These are phyloP conservation scores for Poecilia gillii DNA, from an alignment of 2,797 vertebrate genomes.

Conservation along the genomic window DNA sequence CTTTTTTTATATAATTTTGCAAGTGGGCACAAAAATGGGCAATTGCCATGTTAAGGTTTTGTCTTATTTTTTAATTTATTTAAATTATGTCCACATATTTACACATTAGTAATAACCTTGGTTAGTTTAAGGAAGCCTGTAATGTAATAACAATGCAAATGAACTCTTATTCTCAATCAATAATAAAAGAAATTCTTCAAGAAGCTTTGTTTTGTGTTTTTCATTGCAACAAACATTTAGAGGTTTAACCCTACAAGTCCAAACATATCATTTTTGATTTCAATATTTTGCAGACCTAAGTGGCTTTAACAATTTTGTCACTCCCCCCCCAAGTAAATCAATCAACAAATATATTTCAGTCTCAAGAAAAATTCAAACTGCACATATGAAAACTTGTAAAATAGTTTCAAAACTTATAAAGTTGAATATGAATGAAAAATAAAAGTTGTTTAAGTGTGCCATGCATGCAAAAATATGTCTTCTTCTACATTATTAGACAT, in stretches of 20 bases:
- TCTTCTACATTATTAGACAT: not conserved
- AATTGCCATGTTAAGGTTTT: slow-evolving; percentile 82
- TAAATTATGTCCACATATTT: slow-evolving; percentile 88
- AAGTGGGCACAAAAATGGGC: slow-evolving; percentile 71
- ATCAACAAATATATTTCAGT: not conserved
- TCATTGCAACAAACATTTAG: not conserved
- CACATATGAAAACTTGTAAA: not conserved
- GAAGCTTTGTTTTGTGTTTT: not conserved
- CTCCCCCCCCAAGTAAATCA: not conserved
- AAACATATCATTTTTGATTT: not conserved
- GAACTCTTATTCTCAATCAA: slow-evolving; percentile 83
- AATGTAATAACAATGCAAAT: slow-evolving; percentile 81
- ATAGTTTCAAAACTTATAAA: not conserved
- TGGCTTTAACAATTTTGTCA: not conserved
- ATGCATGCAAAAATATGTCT: not conserved
- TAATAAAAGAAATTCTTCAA: slow-evolving; percentile 72
- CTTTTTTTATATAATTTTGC: slow-evolving; percentile 62
- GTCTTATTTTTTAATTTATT: slow-evolving; percentile 87
- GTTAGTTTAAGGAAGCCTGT: slow-evolving; percentile 84
- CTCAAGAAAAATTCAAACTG: not conserved
- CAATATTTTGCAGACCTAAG: not conserved
- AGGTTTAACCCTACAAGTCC: not conserved
- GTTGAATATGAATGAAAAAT: not conserved
- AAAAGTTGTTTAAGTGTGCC: not conserved
- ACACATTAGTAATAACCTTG: slow-evolving; percentile 65